These are phyloP conservation scores for Hemistola chrysoprasaria DNA, from an alignment of 2,888 invertebrate genomes.

Conservation along the genomic window DNA sequence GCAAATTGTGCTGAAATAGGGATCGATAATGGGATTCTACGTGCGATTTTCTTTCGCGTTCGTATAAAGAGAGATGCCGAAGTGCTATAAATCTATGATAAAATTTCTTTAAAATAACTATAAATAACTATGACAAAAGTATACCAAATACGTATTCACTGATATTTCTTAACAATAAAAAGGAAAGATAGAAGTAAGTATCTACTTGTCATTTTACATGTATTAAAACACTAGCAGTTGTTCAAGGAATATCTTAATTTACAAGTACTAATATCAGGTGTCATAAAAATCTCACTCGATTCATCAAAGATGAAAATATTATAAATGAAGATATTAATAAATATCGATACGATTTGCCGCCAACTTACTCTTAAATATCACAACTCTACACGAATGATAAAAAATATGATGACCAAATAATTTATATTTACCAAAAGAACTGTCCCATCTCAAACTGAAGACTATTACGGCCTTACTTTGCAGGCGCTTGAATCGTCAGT, in stretches of 20 bases:
- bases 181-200: too few species aligned
- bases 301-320: too few species aligned
- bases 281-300: too few species aligned
- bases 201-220: too few species aligned
- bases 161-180: too few species aligned
- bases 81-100: conserved; percentile 71
- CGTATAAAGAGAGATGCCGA: conserved; percentile 66
- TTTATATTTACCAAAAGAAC: conserved; percentile 58
- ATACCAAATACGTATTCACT: too few species aligned
- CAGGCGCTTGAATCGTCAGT: conserved; percentile 62
- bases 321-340: too few species aligned
- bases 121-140: too few species aligned
- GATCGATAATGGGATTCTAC: conserved; percentile 79
- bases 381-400: conserved; percentile 17
- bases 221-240: too few species aligned
- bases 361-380: conserved; percentile 16
- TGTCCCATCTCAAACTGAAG: conserved; percentile 59
- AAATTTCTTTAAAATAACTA: too few species aligned
- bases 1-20: conserved; percentile 77
- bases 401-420: conserved; percentile 50
- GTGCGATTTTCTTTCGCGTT: conserved; percentile 73
- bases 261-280: too few species aligned
- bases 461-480: conserved; percentile 67
- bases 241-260: too few species aligned
- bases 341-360: conserved; percentile 14